Percentiles rank a stretch among this genome's conserved stretches.
phyloP scores from a whole-genome alignment of 2,113 vertebrate genomes.

The Urocitellus parryii region DNA sequence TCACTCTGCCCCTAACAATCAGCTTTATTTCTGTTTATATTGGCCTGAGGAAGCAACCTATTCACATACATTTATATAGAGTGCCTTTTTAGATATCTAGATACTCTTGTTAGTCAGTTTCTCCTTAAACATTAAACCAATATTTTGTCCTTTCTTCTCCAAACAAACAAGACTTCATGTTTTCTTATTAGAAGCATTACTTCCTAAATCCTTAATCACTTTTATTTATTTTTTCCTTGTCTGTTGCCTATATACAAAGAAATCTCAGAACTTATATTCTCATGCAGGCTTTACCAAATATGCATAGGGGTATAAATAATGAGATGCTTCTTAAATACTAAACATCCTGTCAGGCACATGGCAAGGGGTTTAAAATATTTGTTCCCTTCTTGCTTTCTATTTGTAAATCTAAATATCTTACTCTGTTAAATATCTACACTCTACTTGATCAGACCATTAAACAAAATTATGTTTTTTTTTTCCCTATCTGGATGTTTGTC shows the following conservation, averaged over 20 bases:
- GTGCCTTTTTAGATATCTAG: slow-evolving; percentile 10
- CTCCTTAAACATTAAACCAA: background rate
- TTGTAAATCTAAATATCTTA: background rate
- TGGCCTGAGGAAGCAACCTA: background rate
- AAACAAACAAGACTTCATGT: slow-evolving; percentile 17
- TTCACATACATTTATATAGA: background rate
- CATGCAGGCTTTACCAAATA: slow-evolving; percentile 48
- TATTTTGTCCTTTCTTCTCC: background rate
- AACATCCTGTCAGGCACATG: background rate
- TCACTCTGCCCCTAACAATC: background rate
- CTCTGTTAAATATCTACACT: background rate
- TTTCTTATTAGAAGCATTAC: slow-evolving; percentile 59
- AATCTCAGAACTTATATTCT: slow-evolving; percentile 51
- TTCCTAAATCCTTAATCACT: slow-evolving; percentile 62
- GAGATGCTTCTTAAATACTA: slow-evolving; percentile 45
- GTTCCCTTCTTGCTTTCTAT: background rate
- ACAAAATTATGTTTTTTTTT: background rate
- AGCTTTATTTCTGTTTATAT: slow-evolving; percentile 24
- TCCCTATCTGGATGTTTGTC: background rate
- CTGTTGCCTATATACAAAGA: slow-evolving; percentile 40
- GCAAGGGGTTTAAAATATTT: slow-evolving; percentile 16
- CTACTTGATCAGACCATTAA: background rate
- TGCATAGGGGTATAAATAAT: slow-evolving; percentile 42
- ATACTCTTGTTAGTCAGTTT: slow-evolving; percentile 31
- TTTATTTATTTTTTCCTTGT: slow-evolving; percentile 65